Percentiles rank a stretch among this genome's conserved stretches.
phyloP scores from a whole-genome alignment of 2,888 invertebrate genomes.

The Ormyrus thymus region DNA sequence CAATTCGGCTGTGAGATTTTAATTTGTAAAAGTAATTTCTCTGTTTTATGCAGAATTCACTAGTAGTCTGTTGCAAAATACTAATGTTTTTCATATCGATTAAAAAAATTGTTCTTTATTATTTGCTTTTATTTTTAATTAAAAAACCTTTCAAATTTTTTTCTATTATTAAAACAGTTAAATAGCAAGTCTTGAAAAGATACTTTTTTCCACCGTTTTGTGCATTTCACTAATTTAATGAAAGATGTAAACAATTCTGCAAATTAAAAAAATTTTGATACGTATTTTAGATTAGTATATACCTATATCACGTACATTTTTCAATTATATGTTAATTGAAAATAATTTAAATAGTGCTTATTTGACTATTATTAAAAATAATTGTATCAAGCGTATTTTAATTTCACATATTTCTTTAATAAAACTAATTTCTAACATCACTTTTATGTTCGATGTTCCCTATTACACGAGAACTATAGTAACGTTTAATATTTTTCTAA shows the following conservation, averaged over 20 bases:
- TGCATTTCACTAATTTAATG: constrained; percentile 12
- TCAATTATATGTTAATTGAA: constrained; percentile 24
- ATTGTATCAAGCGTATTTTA: constrained; percentile 32
- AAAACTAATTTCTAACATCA: constrained; percentile 27
- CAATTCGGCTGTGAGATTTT: constrained; percentile 23
- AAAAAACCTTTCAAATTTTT: background rate
- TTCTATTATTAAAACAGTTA: background rate
- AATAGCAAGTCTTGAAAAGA: constrained; percentile 1
- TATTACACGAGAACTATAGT: too few relatives aligned
- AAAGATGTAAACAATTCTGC: background rate
- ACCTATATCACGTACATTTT: constrained; percentile 21
- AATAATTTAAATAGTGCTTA: constrained; percentile 6
- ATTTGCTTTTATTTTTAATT: constrained; percentile 21
- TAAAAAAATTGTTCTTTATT: constrained; percentile 24
- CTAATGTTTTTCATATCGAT: constrained; percentile 37
- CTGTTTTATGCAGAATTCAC: constrained; percentile 38
- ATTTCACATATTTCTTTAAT: constrained; percentile 30
- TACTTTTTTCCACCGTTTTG: background rate
- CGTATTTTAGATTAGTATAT: background rate
- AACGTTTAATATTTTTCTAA: background rate
- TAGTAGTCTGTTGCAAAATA: constrained; percentile 16
- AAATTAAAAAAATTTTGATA: background rate
- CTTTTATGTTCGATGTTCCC: background rate
- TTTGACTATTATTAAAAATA: constrained; percentile 17
- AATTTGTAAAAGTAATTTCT: constrained; percentile 48